phyloP scores from a whole-genome alignment of 2,113 vertebrate genomes.

The rat (Rattus norvegicus) region DNA sequence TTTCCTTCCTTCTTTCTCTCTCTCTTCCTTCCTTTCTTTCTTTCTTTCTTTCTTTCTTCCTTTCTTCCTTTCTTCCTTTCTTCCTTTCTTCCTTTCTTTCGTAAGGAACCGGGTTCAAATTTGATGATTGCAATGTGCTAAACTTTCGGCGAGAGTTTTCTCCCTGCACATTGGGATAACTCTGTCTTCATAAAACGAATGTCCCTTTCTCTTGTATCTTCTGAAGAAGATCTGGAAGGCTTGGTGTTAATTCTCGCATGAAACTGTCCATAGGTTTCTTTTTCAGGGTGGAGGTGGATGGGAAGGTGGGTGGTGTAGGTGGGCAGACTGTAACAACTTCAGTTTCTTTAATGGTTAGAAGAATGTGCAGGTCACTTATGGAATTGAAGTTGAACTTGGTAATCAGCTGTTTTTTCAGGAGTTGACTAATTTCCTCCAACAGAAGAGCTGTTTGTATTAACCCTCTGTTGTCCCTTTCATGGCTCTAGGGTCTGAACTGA shows the following conservation, averaged over 20 bases:
- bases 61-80: no score
- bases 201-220: neutral
- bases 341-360: neutral
- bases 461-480: neutral
- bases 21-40: no score
- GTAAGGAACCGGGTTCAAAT: neutral
- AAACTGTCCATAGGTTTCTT: neutral
- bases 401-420: slow-evolving; percentile 8
- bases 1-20: no score
- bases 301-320: neutral
- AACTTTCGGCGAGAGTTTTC: neutral
- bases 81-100: no score
- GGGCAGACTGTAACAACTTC: neutral
- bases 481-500: neutral
- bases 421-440: neutral
- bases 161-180: neutral
- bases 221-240: slow-evolving; percentile 8
- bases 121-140: neutral
- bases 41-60: no score
- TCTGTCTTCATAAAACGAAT: neutral
- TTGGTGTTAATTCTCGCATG: slow-evolving; percentile 13
- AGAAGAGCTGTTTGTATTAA: neutral
- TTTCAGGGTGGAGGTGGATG: neutral
- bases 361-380: neutral
- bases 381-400: neutral